These are phyloP conservation scores for Empidonax traillii DNA, from an alignment of 2,113 vertebrate genomes.

Conservation along the genomic window DNA sequence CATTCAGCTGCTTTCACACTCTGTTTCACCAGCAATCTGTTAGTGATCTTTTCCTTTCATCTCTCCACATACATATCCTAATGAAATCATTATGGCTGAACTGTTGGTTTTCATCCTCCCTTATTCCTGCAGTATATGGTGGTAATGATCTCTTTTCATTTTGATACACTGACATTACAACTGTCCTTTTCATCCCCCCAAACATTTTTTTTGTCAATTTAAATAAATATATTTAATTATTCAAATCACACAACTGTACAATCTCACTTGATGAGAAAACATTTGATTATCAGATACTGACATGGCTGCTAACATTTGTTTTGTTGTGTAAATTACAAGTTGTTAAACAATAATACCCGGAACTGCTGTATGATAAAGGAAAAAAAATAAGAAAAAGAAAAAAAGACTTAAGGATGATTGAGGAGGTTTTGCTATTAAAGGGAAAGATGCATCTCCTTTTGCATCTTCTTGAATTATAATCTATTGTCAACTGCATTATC, in stretches of 20 bases:
- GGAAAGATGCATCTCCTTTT: background rate
- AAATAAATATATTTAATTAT: constrained; percentile 70
- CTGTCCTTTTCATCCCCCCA: constrained; percentile 9
- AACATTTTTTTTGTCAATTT: constrained; percentile 52
- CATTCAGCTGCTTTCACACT: constrained; percentile 50
- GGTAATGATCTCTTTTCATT: constrained; percentile 74
- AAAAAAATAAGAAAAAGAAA: background rate
- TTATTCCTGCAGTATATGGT: constrained; percentile 36
- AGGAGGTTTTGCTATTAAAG: background rate
- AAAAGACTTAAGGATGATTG: background rate
- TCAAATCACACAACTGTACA: constrained; percentile 53
- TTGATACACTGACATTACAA: constrained; percentile 56
- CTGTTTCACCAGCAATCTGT: constrained; percentile 61
- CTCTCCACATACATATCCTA: constrained; percentile 57
- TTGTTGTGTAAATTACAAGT: constrained; percentile 48
- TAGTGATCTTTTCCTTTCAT: constrained; percentile 72
- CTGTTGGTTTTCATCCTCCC: constrained; percentile 58
- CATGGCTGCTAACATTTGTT: constrained; percentile 39
- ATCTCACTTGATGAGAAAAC: background rate
- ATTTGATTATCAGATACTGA: constrained; percentile 58
- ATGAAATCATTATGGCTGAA: constrained; percentile 73
- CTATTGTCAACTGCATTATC: background rate
- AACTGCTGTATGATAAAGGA: background rate
- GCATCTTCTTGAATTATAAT: background rate
- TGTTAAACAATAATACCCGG: background rate